Conservation (phyloP, 2,113 vertebrate species). For the Chaetodon trifascialis region DNA sequence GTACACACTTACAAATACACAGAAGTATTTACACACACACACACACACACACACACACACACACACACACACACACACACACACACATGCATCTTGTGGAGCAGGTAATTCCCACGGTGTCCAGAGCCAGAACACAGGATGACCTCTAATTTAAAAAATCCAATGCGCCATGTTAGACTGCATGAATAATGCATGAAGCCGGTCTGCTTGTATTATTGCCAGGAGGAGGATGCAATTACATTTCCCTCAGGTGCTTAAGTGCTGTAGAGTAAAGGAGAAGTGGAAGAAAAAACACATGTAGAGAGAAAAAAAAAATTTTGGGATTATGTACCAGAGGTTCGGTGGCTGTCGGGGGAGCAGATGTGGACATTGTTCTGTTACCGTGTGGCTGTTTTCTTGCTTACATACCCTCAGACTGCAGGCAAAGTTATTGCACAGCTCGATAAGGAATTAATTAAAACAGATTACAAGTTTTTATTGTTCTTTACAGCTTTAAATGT, state of each 20-base stretch:
- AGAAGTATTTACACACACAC: background rate
- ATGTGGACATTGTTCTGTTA: background rate
- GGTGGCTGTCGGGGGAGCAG: constrained; percentile 17
- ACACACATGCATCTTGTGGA: constrained; percentile 8
- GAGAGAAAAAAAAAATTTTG: background rate
- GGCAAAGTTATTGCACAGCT: background rate
- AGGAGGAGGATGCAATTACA: constrained; percentile 77
- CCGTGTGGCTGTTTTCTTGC: constrained; percentile 33
- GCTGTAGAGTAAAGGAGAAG: constrained; percentile 28
- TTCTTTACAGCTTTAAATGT: constrained; percentile 34
- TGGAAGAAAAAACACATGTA: background rate
- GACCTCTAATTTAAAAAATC: constrained; percentile 82
- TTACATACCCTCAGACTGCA: background rate
- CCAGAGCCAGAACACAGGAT: constrained; percentile 59
- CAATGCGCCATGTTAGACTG: constrained; percentile 56
- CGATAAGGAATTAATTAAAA: constrained; percentile 50
- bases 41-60: background rate
- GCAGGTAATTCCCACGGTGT: constrained; percentile 57
- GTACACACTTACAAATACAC: background rate
- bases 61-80: background rate
- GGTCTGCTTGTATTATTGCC: constrained; percentile 72
- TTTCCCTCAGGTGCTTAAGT: constrained; percentile 68
- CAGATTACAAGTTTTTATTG: constrained; percentile 28
- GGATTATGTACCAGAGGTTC: constrained; percentile 29
- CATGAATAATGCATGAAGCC: constrained; percentile 80